A percentile compares a stretch with the other conserved stretches of the same genome.
These are phyloP conservation scores for Lagodon rhomboides DNA, from an alignment of 2,797 vertebrate species.

Conservation along the genomic window DNA sequence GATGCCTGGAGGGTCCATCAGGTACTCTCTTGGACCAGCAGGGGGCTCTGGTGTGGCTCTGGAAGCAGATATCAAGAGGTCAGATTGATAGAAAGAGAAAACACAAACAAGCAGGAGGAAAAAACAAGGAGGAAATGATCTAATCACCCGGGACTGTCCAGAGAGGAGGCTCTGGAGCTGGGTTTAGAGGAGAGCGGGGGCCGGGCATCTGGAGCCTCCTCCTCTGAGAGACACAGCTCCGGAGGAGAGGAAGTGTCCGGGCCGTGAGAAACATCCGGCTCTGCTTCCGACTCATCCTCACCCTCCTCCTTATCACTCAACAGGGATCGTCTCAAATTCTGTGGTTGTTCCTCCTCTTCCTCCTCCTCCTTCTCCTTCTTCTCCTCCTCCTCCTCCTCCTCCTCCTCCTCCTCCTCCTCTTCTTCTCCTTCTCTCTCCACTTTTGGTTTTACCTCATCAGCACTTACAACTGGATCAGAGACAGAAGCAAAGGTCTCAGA, in stretches of 20 bases:
- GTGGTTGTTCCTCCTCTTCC: conserved; percentile 22
- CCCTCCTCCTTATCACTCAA: conserved; percentile 43
- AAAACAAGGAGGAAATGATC: conserved; percentile 26
- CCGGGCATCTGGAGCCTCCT: conserved; percentile 47
- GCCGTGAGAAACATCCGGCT: conserved; percentile 61
- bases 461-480: conserved; percentile 40
- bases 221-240: conserved; percentile 50
- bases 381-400: neutral
- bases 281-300: conserved; percentile 50
- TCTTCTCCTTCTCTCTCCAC: conserved; percentile 40
- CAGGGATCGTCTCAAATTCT: conserved; percentile 45
- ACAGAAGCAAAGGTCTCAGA: conserved; percentile 31
- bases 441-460: conserved; percentile 44
- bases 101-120: neutral
- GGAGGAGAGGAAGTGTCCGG: conserved; percentile 51
- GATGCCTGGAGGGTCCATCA: conserved; percentile 28
- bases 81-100: conserved; percentile 3
- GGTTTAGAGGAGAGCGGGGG: conserved; percentile 28
- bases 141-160: conserved; percentile 72
- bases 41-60: conserved; percentile 67
- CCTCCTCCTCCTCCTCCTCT: neutral
- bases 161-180: conserved; percentile 60
- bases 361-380: neutral
- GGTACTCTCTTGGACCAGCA: conserved; percentile 47
- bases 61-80: conserved; percentile 35